Evolutionary conservation across 2,113 vertebrate genomes (phyloP), one percentile per base, ranked within the genome.

Genomic region (Oreochromis aureus): DNA sequence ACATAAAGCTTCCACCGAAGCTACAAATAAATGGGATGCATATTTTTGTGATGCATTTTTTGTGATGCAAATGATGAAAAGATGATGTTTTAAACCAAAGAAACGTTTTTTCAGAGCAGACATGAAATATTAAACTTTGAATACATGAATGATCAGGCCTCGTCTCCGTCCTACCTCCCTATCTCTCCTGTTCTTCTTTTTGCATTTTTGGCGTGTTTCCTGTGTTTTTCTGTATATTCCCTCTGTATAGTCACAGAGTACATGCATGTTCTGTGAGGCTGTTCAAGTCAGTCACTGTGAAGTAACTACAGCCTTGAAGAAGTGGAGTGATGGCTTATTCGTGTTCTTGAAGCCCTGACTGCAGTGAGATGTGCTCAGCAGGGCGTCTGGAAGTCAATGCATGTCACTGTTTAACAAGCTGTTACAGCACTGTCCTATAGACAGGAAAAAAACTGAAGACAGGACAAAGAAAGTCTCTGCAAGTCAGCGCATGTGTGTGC

Each of bases 391-490:
- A 89, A 89, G 78, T 94, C 90, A 92, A 80, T 87, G 88, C 85
- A 92, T 94, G 92, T 92, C 93, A 94, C 82, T 92, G 87, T 92
- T 92, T 90, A 94, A 93, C 91, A 93, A 94, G 83, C 92, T 91
- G 87, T 89, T 93, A 88, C 61, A 84, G 71, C 56, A 56, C 79
- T 54, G 51, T 24, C 83, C 66, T 82, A 55, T 54, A 93, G 86
- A 92, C 85, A 84, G 76, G 82, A 82, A 88, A 88, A 88, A 89
- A 92, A 90, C 80, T 88, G 76, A 71, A 91, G 81, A 76, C 80
- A 90, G 87, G 83, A 94, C 93, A 94, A 94, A 94, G 92, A 91
- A 58, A 90, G 69, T 55, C 15, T 83, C 85, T 88, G 80, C 12
- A n/a, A 61, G 32, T 91, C 7, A 89, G 80, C 53, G 78, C 81